Evolutionary conservation across 2,113 vertebrate species (phyloP).

Genomic region (Parus major): DNA sequence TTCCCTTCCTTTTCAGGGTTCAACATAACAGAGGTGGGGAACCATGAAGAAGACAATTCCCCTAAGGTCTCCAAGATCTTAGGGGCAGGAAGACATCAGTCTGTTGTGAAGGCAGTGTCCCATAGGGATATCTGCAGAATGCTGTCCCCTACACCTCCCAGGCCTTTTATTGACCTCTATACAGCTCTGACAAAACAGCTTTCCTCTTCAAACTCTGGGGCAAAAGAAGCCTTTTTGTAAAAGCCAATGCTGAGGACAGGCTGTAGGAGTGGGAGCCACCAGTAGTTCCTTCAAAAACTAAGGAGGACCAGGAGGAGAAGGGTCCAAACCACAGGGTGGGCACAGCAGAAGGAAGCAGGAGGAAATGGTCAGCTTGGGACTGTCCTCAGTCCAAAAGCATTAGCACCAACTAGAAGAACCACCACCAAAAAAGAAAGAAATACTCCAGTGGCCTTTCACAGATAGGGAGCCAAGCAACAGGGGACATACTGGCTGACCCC

Average conservation of each 20-base stretch:
- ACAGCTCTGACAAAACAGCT: background rate
- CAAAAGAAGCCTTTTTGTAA: background rate
- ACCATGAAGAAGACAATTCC: background rate
- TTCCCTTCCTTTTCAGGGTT: background rate
- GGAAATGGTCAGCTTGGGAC: background rate
- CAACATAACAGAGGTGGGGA: accelerated
- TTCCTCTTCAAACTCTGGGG: background rate
- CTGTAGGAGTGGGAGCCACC: background rate
- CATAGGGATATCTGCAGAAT: background rate
- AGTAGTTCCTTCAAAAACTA: background rate
- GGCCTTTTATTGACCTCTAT: background rate
- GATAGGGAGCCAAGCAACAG: background rate
- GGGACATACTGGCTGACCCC: background rate
- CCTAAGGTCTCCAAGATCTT: background rate
- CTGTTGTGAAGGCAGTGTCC: background rate
- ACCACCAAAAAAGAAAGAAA: background rate
- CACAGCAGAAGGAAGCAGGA: background rate
- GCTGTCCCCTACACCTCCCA: background rate
- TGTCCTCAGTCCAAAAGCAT: background rate
- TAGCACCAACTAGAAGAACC: background rate
- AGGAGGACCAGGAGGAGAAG: background rate
- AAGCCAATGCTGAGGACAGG: background rate
- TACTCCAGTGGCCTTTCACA: background rate
- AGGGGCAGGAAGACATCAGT: background rate
- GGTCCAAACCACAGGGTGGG: background rate